Evolutionary conservation across 2,797 vertebrate species (phyloP).

Genomic region (Apogon talboti): DNA sequence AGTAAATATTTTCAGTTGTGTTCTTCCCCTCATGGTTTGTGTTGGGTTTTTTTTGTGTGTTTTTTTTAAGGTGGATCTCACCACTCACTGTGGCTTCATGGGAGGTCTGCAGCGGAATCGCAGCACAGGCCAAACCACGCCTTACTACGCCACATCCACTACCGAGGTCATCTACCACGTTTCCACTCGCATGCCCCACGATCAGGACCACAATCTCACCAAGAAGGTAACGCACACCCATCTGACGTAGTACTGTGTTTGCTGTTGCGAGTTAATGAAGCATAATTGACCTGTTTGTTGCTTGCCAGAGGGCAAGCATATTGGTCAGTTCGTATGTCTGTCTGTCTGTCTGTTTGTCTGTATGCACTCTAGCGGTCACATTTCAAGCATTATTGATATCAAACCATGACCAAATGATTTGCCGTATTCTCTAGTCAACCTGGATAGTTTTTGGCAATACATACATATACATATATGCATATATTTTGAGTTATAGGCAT

Average conservation of each 20-base stretch:
- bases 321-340: too few species aligned
- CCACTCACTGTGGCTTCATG: constrained; percentile 98
- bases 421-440: too few species aligned
- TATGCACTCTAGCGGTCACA: too few species aligned
- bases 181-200: constrained; percentile 98
- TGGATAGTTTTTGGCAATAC: too few species aligned
- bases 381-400: too few species aligned
- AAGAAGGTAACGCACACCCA: constrained; percentile 88
- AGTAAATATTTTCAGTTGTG: not conserved
- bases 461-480: too few species aligned
- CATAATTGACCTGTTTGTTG: not conserved
- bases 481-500: too few species aligned
- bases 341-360: too few species aligned
- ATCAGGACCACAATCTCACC: constrained; percentile 96
- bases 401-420: too few species aligned
- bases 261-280: too few species aligned
- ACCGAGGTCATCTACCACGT: constrained; percentile 98
- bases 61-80: constrained; percentile 97
- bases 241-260: not conserved
- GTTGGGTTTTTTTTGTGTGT: constrained; percentile 31
- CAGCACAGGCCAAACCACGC: constrained; percentile 95
- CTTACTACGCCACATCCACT: constrained; percentile 97
- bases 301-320: too few species aligned
- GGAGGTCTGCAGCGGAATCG: constrained; percentile 96
- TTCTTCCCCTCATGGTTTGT: not conserved